Base-by-base conservation (phyloP, 2,888 invertebrate species). In the Rhingia rostrata region DNA sequence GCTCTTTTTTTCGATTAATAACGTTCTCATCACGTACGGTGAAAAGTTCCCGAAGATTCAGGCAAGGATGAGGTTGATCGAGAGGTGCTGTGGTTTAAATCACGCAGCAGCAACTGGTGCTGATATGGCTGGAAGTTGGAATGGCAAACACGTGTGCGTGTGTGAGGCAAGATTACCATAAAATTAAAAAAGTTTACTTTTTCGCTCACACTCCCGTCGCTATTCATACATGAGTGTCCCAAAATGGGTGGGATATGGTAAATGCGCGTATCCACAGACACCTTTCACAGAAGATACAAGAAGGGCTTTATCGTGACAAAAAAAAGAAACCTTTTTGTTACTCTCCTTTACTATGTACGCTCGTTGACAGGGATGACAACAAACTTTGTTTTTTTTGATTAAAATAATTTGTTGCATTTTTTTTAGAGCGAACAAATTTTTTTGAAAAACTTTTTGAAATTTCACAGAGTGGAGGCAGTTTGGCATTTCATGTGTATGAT, bases 141-240 rank as follows among this genome's bases (percentile, higher is more conserved):
- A 54, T 60, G 64, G 43, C 64, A 60, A 47, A 74, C 61, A 14
- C n/a, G 43, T 49, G 39, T 64, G 63, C 53, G 47, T 60, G 79
- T 69, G 73, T 70, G 60, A 43, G 69, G 69, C 10, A 84, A 75
- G 75, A 84, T 85, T 85, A 85, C 72, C 85, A 85, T 85, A 85
- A 85, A 85, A 85, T 85, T 85, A 85, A 85, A 85, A 85, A 85
- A 85, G 85, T 85, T 85, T 81, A 45, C 43, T 45, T 77, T 72
- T 63, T n/a, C 12, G 22, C 54, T 10, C 4, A 22, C 35, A 5
- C 53, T n/a, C 53, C 43, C 35, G 2, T 14, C 30, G 43, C n/a
- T 10, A 22, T 4, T 56, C 45, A 22, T 45, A 22, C 66, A 58
- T 33, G 41, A 22, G 53, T 73, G 12, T 32, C 54, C 32, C 7